Evolutionary conservation across 2,113 vertebrate genomes (phyloP).

Genomic region (Zosterops hypoxanthus): DNA sequence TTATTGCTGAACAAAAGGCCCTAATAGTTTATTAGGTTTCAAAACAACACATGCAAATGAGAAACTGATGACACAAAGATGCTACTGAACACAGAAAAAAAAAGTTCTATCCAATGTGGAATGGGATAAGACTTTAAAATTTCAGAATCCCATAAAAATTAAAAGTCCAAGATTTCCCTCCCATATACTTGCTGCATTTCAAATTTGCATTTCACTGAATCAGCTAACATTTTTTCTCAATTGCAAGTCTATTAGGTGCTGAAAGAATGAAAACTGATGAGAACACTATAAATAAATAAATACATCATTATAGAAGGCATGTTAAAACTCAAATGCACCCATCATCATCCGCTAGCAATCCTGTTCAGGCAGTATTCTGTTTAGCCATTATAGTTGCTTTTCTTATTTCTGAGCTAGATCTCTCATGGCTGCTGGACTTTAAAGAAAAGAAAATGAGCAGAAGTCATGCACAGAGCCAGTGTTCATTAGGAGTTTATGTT

Average conservation of each 20-base stretch:
- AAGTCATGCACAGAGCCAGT: background rate
- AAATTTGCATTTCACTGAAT: background rate
- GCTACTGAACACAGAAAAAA: background rate
- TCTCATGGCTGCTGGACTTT: background rate
- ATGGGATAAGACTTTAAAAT: background rate
- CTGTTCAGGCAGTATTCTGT: background rate
- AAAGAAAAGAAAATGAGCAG: background rate
- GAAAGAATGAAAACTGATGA: background rate
- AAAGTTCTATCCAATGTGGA: background rate
- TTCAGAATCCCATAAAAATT: background rate
- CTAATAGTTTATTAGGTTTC: background rate
- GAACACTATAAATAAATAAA: background rate
- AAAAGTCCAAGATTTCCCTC: background rate
- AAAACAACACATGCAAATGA: background rate
- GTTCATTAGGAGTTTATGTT: background rate
- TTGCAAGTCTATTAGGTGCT: background rate
- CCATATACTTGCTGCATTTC: background rate
- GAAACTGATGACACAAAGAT: background rate
- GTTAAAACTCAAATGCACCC: background rate
- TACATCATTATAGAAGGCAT: background rate
- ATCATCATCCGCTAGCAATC: background rate
- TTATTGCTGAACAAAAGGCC: background rate
- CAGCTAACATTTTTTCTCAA: background rate
- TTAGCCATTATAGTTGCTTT: background rate
- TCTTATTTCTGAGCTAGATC: background rate